Conservation (phyloP, 1,140 invertebrate species). For the Choristoneura fumiferana region DNA sequence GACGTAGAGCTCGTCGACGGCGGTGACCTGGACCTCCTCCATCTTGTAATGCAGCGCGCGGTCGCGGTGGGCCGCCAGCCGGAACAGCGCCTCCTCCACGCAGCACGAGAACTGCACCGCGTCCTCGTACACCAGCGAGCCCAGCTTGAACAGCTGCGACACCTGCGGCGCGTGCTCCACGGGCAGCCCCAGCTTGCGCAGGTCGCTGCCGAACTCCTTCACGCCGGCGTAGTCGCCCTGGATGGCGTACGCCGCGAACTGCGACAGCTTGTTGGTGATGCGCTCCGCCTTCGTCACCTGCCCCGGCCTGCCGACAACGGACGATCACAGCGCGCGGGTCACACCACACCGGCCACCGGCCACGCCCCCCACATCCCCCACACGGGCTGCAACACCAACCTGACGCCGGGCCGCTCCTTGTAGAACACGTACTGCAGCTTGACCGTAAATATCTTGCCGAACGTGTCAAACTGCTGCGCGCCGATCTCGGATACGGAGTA, state of each 20-base stretch:
- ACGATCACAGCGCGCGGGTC: no score
- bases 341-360: no score
- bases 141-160: slow-evolving; percentile 97
- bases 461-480: slow-evolving; percentile 99
- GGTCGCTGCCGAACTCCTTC: slow-evolving; percentile 94
- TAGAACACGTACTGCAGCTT: slow-evolving; percentile 99
- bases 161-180: slow-evolving; percentile 98
- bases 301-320: slow-evolving; percentile 85
- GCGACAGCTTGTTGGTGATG: slow-evolving; percentile 93
- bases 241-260: slow-evolving; percentile 96
- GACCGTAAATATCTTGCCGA: slow-evolving; percentile 99
- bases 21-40: slow-evolving; percentile 97
- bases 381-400: no score
- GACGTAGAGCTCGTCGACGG: slow-evolving; percentile 97
- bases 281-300: slow-evolving; percentile 96
- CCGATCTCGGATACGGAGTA: slow-evolving; percentile 95
- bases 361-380: no score
- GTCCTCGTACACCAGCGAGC: slow-evolving; percentile 92
- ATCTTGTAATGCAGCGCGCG: slow-evolving; percentile 96
- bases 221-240: slow-evolving; percentile 95
- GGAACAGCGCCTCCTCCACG: slow-evolving; percentile 95
- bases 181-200: slow-evolving; percentile 95
- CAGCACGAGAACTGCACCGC: slow-evolving; percentile 93
- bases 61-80: slow-evolving; percentile 89
- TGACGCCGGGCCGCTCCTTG: slow-evolving; percentile 97